A percentile compares a stretch with the other conserved stretches of the same genome.
Evolutionary conservation across 2,888 invertebrate genomes (phyloP).

Genomic region (Acrobasis consociella): DNA sequence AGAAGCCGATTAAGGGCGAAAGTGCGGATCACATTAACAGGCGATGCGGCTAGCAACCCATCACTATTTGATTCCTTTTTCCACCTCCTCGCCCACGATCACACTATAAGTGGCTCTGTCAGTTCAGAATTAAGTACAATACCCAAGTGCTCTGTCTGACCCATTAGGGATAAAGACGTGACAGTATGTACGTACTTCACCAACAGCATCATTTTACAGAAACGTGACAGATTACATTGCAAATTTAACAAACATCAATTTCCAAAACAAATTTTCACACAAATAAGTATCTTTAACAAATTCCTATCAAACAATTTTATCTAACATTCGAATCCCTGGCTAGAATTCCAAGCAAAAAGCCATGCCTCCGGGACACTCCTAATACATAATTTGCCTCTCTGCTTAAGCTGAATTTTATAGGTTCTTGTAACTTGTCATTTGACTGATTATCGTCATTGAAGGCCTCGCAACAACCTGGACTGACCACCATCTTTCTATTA

Average conservation of each 20-base stretch:
- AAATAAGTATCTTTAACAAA: conserved; percentile 6
- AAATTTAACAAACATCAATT: not conserved
- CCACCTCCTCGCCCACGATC: no score
- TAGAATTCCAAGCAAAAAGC: conserved; percentile 31
- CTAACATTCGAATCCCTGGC: conserved; percentile 8
- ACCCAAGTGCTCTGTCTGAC: no score
- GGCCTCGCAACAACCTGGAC: conserved; percentile 33
- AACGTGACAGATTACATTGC: not conserved
- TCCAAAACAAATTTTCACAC: not conserved
- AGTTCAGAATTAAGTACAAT: no score
- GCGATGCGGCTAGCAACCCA: no score
- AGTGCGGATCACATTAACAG: no score
- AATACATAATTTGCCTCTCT: conserved; percentile 31
- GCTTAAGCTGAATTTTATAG: conserved; percentile 41
- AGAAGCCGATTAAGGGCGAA: no score
- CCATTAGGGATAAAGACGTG: no score
- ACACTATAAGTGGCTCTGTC: no score
- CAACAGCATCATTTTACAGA: not conserved
- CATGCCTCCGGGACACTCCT: conserved; percentile 29
- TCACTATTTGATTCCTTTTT: no score
- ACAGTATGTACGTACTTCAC: not conserved
- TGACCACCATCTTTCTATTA: conserved; percentile 22
- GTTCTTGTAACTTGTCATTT: conserved; percentile 48
- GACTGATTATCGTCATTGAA: conserved; percentile 48
- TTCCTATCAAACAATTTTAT: conserved; percentile 14